Base-by-base conservation (phyloP, 2,797 vertebrate genomes). In the Aplochiton taeniatus region DNA sequence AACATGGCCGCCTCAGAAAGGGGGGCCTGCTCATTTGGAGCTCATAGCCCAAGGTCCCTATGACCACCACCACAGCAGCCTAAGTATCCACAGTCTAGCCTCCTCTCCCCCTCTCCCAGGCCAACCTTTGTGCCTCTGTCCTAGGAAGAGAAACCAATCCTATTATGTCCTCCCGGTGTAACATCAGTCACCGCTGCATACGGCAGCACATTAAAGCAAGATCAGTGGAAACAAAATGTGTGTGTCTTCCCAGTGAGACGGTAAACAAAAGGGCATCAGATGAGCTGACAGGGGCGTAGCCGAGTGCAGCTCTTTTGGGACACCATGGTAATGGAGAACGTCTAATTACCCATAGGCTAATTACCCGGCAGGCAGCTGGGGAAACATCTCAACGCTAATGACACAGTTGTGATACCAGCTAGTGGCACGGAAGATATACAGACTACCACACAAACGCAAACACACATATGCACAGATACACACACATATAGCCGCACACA, bases 141-240 rank as follows among this genome's bases (percentile, higher is more conserved):
- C 70, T 68, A 68, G 56, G 60, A 68, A 75, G 72, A 69, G 65
- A 47, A 77, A 81, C 55, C 63, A 68, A 43, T 63, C 69, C 81
- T 73, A 75, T 52, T 62, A 75, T 74, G 80, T 80, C 79, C 82
- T 80, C 79, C 82, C 54, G 66, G 75, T 76, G 73, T 61, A 83
- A 77, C 80, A 79, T 81, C 77, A 83, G 78, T 83, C 83, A 81
- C 84, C 80, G 83, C 80, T 82, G 82, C 70, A 82, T 70, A 70
- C 75, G 56, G 75, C 49, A 67, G 69, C 53, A 59, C 71, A 47
- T 66, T 68, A 75, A 74, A 66, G 68, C 68, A 63, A 74, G 66
- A 53, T 55, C 65, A 14, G 20, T 43, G 45, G 16, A 49, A 16
- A 60, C 42, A 59, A 50, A 46, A 50, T 48, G 12, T 59, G 47